phyloP scores from a whole-genome alignment of 2,888 invertebrate species.

The Trisateles emortualis region DNA sequence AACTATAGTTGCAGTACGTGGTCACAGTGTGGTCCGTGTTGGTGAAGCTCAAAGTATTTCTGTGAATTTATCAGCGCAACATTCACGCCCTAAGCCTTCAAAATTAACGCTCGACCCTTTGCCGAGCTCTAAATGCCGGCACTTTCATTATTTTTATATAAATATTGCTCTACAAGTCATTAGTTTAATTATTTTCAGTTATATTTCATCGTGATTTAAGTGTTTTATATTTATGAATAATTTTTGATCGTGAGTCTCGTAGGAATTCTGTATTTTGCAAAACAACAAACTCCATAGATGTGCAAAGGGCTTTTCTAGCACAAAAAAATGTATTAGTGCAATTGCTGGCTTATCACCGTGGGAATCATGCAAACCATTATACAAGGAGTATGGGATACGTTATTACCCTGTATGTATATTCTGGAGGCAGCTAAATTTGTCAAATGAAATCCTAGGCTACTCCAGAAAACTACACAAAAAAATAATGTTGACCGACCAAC shows the following conservation, averaged over 20 bases:
- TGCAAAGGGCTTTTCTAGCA: no score
- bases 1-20: slow-evolving; percentile 15
- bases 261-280: no score
- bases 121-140: slow-evolving; percentile 22
- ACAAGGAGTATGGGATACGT: no score
- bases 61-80: slow-evolving; percentile 40
- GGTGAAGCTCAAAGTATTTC: slow-evolving; percentile 29
- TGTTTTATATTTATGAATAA: slow-evolving; percentile 5
- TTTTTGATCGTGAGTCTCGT: background rate
- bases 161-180: slow-evolving; percentile 31
- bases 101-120: slow-evolving; percentile 51
- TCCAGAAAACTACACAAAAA: no score
- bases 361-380: no score
- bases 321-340: no score
- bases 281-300: no score
- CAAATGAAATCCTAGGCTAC: no score
- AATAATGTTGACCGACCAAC: no score
- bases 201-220: slow-evolving; percentile 26
- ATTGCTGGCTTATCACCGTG: no score
- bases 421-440: no score
- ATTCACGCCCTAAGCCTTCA: slow-evolving; percentile 30
- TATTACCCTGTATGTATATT: no score
- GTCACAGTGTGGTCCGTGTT: slow-evolving; percentile 10
- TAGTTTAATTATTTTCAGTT: slow-evolving; percentile 39
- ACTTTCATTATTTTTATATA: slow-evolving; percentile 45